A percentile compares a stretch with the other conserved stretches of the same genome.
phyloP scores from a whole-genome alignment of 30 jellyfish, hydroid and myxozoan species.

The Pelagia noctiluca region DNA sequence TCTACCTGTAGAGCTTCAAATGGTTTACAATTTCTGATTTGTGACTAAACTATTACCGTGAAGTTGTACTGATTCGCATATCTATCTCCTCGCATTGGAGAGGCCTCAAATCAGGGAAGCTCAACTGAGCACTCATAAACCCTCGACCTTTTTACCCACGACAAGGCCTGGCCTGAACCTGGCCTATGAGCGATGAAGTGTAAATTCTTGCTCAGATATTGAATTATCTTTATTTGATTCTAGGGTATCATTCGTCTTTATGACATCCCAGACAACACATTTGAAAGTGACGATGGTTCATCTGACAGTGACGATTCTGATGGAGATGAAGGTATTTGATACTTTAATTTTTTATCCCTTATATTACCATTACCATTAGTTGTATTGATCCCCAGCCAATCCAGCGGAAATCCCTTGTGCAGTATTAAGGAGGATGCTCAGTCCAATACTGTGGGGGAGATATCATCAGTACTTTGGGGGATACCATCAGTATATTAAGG shows the following conservation, averaged over 20 bases:
- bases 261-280: conserved; percentile 95
- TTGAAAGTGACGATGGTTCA: conserved; percentile 88
- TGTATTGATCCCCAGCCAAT: neutral
- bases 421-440: too few species aligned
- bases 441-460: too few species aligned
- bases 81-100: too few species aligned
- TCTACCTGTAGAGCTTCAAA: too few species aligned
- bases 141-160: too few species aligned
- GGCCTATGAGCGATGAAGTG: neutral
- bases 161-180: neutral
- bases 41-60: too few species aligned
- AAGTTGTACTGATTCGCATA: too few species aligned
- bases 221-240: neutral
- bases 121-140: too few species aligned
- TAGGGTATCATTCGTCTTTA: conserved; percentile 90
- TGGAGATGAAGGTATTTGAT: conserved; percentile 56
- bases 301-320: conserved; percentile 74
- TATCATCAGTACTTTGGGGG: too few species aligned
- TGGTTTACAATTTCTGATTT: too few species aligned
- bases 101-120: too few species aligned
- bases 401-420: neutral
- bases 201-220: neutral
- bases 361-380: neutral
- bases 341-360: neutral
- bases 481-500: too few species aligned